Evolutionary conservation across 2,113 vertebrate genomes (phyloP).

Genomic region (Ammodytes marinus): DNA sequence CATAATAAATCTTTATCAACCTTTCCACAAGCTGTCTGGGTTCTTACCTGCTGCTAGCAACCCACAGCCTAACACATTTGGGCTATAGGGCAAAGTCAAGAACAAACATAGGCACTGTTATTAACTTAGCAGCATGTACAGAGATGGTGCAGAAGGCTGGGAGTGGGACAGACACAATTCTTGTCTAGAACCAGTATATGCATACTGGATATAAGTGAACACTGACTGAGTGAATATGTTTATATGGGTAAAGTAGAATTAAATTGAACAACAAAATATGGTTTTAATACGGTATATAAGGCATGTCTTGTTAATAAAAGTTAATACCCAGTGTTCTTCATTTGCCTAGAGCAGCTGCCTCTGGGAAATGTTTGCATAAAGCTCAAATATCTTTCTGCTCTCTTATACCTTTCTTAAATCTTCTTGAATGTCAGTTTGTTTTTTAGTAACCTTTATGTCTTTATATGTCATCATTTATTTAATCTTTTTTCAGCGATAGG

Average conservation of each 20-base stretch:
- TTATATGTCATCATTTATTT: constrained; percentile 35
- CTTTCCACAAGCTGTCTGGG: no score
- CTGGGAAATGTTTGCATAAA: constrained; percentile 48
- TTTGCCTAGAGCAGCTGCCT: constrained; percentile 17
- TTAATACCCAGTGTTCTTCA: not conserved
- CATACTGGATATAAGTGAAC: not conserved
- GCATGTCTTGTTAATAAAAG: constrained; percentile 1
- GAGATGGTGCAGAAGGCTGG: not conserved
- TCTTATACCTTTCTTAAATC: constrained; percentile 1
- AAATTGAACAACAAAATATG: not conserved
- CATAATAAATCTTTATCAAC: no score
- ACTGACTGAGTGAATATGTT: not conserved
- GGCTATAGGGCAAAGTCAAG: not conserved
- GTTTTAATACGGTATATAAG: not conserved
- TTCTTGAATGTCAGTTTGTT: constrained; percentile 31
- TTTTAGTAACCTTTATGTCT: constrained; percentile 32
- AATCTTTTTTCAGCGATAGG: constrained; percentile 22
- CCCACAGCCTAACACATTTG: not conserved
- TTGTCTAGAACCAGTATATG: not conserved
- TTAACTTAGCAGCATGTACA: not conserved
- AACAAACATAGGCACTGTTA: not conserved
- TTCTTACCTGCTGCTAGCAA: no score
- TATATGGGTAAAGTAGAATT: not conserved
- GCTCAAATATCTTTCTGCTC: constrained; percentile 15
- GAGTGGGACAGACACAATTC: not conserved